Percentiles rank a stretch among this genome's conserved stretches.
Conservation (phyloP, 2,888 invertebrate species). For the Pedicia rivosa region DNA sequence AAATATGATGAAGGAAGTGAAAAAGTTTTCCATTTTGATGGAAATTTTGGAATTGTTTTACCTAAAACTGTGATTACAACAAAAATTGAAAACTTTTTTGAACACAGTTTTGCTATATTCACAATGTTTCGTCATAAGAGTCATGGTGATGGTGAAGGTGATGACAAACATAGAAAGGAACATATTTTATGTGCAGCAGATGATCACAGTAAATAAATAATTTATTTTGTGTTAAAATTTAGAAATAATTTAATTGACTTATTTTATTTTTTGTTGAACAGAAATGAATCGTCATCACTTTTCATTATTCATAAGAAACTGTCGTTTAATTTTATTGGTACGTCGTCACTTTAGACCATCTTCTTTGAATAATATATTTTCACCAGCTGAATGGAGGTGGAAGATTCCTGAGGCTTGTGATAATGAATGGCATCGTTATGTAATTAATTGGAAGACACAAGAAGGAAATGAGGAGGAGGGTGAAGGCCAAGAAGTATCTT, state of each 20-base stretch:
- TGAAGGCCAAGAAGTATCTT: conserved; percentile 4
- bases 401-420: conserved; percentile 91
- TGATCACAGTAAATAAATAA: conserved; percentile 68
- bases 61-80: conserved; percentile 63
- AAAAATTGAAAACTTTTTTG: conserved; percentile 37
- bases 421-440: conserved; percentile 97
- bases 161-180: conserved; percentile 85
- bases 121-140: conserved; percentile 92
- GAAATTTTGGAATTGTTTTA: conserved; percentile 74
- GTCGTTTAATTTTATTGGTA: conserved; percentile 83
- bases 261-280: conserved; percentile 28
- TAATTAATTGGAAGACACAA: conserved; percentile 41
- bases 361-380: conserved; percentile 84
- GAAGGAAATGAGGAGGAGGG: conserved; percentile 2
- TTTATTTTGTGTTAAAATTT: conserved; percentile 1
- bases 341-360: conserved; percentile 83
- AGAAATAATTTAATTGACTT: neutral
- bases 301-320: conserved; percentile 92
- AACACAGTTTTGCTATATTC: conserved; percentile 73
- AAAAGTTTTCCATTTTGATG: conserved; percentile 93
- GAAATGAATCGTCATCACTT: conserved; percentile 99
- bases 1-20: conserved; percentile 78
- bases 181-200: conserved; percentile 95
- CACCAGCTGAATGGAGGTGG: conserved; percentile 99
- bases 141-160: conserved; percentile 54